These are phyloP conservation scores for Fistularia tabacaria DNA, from an alignment of 2,797 vertebrate genomes.

Conservation along the genomic window DNA sequence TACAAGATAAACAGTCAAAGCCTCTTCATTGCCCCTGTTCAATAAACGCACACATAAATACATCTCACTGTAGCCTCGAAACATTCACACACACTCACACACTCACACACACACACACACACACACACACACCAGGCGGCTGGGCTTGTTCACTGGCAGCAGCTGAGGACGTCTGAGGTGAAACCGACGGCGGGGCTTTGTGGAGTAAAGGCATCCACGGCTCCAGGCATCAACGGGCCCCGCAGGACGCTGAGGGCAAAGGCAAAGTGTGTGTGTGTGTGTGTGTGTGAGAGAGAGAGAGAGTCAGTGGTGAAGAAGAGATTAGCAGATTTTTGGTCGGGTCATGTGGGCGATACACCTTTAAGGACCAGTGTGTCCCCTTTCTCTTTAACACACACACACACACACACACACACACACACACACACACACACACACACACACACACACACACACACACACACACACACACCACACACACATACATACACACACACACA, in stretches of 20 bases:
- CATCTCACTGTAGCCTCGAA: too few species aligned
- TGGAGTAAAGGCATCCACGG: constrained; percentile 38
- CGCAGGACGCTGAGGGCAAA: constrained; percentile 1
- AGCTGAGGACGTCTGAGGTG: constrained; percentile 30
- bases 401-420: too few species aligned
- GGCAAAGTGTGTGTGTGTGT: constrained; percentile 9
- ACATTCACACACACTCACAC: neutral
- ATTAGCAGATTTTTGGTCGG: too few species aligned
- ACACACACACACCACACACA: neutral
- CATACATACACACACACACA: constrained; percentile 63
- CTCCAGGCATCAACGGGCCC: neutral
- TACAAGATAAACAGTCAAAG: too few species aligned
- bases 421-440: too few species aligned
- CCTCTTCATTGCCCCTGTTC: too few species aligned
- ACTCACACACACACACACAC: constrained; percentile 7
- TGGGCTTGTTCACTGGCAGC: constrained; percentile 18
- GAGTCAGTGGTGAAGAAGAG: too few species aligned
- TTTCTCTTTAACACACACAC: too few species aligned
- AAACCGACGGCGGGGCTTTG: constrained; percentile 48
- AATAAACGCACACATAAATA: too few species aligned
- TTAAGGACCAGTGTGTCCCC: too few species aligned
- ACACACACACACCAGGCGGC: constrained; percentile 10
- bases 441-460: neutral
- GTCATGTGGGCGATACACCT: too few species aligned
- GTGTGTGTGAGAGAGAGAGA: neutral